Evolutionary conservation across 92 coral and sea anemone genomes (phyloP).

Genomic region (Siderastrea siderea): DNA sequence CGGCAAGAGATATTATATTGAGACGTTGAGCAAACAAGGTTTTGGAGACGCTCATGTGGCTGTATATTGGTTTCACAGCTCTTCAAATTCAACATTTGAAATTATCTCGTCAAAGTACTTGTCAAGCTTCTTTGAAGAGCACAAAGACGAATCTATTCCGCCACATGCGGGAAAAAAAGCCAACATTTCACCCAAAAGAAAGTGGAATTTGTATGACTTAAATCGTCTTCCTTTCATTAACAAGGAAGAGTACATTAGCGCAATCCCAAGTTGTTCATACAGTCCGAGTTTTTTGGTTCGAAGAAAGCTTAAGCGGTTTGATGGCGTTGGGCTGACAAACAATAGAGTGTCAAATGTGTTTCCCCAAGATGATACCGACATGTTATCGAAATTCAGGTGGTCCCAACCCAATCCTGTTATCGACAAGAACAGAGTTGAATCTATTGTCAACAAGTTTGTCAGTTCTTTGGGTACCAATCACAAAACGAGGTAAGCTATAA

Average conservation of each 20-base stretch:
- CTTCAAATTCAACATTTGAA: constrained; percentile 4
- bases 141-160: background rate
- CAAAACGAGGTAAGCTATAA: background rate
- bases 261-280: background rate
- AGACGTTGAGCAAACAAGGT: constrained; percentile 23
- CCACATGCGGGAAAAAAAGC: background rate
- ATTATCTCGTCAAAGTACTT: constrained; percentile 4
- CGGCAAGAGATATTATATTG: constrained; percentile 36
- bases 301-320: too few relatives aligned
- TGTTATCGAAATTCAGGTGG: background rate
- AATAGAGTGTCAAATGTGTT: background rate
- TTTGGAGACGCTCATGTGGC: constrained; percentile 2
- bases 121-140: background rate
- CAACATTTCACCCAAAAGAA: background rate
- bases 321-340: too few relatives aligned
- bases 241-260: background rate
- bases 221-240: background rate
- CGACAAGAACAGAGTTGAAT: background rate
- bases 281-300: background rate
- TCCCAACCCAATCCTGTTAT: background rate
- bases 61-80: constrained; percentile 10
- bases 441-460: background rate
- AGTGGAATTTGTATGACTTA: background rate
- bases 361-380: background rate
- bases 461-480: background rate